Conservation (phyloP, 1,140 invertebrate genomes). For the Eumeta japonica region DNA sequence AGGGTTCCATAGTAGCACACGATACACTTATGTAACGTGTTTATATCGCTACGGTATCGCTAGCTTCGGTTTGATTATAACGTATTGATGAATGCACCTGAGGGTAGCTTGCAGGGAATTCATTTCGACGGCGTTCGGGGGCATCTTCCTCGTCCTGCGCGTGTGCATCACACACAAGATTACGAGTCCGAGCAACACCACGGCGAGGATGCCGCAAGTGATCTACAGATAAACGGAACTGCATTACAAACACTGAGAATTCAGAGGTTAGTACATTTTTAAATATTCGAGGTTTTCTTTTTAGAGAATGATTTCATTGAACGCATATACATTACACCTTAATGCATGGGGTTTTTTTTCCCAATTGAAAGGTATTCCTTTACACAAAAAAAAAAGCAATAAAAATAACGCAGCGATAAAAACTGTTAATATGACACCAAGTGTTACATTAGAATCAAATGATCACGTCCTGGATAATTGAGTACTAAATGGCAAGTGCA, state of each 20-base stretch:
- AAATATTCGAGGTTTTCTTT: not conserved
- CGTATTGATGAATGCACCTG: slow-evolving; percentile 22
- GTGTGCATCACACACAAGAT: slow-evolving; percentile 71
- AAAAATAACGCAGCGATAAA: not conserved
- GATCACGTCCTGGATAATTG: too few relatives aligned
- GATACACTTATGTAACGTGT: slow-evolving; percentile 21
- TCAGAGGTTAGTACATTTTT: not conserved
- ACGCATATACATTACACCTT: too few relatives aligned
- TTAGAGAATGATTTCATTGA: not conserved
- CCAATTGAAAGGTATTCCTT: too few relatives aligned
- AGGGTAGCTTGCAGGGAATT: slow-evolving; percentile 61
- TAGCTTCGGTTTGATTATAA: not conserved
- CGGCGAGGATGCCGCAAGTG: slow-evolving; percentile 63
- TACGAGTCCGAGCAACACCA: slow-evolving; percentile 66
- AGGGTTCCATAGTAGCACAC: not conserved
- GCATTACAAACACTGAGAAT: not conserved
- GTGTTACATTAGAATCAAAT: too few relatives aligned
- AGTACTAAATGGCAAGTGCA: too few relatives aligned
- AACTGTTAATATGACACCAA: too few relatives aligned
- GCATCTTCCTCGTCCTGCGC: slow-evolving; percentile 69
- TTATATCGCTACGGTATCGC: slow-evolving; percentile 8
- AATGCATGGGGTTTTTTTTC: too few relatives aligned
- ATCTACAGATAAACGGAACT: slow-evolving; percentile 42
- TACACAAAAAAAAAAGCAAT: not conserved
- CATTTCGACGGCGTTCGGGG: slow-evolving; percentile 73